phyloP scores from a whole-genome alignment of 1,140 invertebrate genomes.

The Drosophila dunni region DNA sequence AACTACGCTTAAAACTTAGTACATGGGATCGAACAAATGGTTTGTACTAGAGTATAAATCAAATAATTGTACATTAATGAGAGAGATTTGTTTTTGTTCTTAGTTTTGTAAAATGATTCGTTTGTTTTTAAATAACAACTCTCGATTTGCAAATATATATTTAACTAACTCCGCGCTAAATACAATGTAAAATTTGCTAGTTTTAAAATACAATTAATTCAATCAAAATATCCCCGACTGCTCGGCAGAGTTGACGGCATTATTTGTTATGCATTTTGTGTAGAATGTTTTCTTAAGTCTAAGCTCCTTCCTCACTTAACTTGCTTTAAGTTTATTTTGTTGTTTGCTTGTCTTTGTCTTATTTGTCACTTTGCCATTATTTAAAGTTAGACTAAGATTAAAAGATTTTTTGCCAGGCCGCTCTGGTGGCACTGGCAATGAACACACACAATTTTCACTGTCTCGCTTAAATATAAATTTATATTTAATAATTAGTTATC shows the following conservation, averaged over 20 bases:
- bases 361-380: conserved; percentile 73
- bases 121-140: conserved; percentile 38
- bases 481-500: conserved; percentile 27
- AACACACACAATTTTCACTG: conserved; percentile 55
- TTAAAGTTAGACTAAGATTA: conserved; percentile 65
- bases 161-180: conserved; percentile 77
- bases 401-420: conserved; percentile 39
- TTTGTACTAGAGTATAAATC: conserved; percentile 35
- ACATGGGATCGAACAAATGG: conserved; percentile 22
- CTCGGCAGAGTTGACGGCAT: conserved; percentile 45
- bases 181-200: conserved; percentile 76
- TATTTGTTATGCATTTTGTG: conserved; percentile 35
- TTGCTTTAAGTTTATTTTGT: conserved; percentile 37
- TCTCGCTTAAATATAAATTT: conserved; percentile 58
- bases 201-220: conserved; percentile 61
- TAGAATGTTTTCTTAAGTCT: conserved; percentile 66
- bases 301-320: conserved; percentile 25
- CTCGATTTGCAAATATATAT: conserved; percentile 60
- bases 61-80: conserved; percentile 32
- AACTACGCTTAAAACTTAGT: conserved; percentile 40
- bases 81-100: conserved; percentile 34
- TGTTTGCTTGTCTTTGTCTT: conserved; percentile 32
- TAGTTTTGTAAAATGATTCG: conserved; percentile 25
- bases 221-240: conserved; percentile 61
- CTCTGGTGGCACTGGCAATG: conserved; percentile 30